A percentile compares a stretch with the other conserved stretches of the same genome.
Conservation (phyloP, 2,797 vertebrate species). For the Diplodus sargus region DNA sequence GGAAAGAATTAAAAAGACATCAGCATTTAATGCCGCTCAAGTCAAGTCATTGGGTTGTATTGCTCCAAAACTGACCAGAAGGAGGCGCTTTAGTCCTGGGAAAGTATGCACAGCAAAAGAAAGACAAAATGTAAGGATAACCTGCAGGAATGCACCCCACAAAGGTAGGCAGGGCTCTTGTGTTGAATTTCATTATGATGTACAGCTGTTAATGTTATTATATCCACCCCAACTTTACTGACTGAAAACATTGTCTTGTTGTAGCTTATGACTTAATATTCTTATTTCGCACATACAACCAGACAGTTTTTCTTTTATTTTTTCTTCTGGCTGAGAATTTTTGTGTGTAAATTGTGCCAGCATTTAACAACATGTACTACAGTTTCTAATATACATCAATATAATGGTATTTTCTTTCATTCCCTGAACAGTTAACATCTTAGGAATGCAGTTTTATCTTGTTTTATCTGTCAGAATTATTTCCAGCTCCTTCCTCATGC, state of each 20-base stretch:
- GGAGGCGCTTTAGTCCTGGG: constrained; percentile 49
- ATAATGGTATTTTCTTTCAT: constrained; percentile 8
- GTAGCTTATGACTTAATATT: constrained; percentile 20
- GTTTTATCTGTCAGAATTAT: constrained; percentile 18
- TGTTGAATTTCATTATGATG: constrained; percentile 11
- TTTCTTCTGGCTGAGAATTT: background rate
- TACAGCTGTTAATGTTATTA: constrained; percentile 6
- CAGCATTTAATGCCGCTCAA: background rate
- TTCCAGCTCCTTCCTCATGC: constrained; percentile 22
- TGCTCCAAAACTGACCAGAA: constrained; percentile 38
- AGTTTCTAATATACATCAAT: constrained; percentile 38
- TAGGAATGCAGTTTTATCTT: constrained; percentile 28
- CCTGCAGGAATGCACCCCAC: constrained; percentile 6
- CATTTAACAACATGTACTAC: constrained; percentile 34
- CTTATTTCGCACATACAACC: background rate
- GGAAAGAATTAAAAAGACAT: constrained; percentile 18
- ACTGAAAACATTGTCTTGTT: constrained; percentile 11
- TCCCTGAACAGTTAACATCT: constrained; percentile 27
- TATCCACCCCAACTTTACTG: background rate
- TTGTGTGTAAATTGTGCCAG: constrained; percentile 21
- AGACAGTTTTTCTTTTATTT: background rate
- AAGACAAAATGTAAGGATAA: background rate
- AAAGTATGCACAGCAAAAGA: constrained; percentile 3
- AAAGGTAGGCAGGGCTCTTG: constrained; percentile 4
- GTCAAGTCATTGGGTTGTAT: constrained; percentile 16